Evolutionary conservation across 2,113 vertebrate genomes (phyloP), one percentile per base, ranked within the genome.

Genomic region (Rhegmatorhina hoffmannsi): DNA sequence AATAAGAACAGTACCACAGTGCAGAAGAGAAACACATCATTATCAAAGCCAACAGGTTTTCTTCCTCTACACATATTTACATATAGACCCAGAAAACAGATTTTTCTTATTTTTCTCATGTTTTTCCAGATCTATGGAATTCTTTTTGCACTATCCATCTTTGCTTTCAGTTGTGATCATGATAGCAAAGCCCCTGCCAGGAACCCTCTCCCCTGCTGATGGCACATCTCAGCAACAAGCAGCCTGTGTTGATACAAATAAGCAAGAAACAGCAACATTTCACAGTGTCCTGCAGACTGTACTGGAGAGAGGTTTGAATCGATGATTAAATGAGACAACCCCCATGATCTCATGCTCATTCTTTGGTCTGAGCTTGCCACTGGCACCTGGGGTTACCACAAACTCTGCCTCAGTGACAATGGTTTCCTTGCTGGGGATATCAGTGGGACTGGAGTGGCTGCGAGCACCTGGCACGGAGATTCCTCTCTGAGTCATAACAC

Each of bases 401-500:
- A 77, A 47, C 49, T 79, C 92, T 38, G 49, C 52, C 87, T 74
- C 53, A 25, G 38, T 29, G 64, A 18, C 43, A 52, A 13, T 2
- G 12, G n/a, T 16, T 69, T 78, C 73, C 83, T 95, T 1, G 1
- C 64, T 10, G 60, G 75, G 67, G 44, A 23, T 53, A 56, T 50
- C 72, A 46, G 43, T 28, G 70, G 73, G 76, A 70, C 68, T 17
- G 33, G 47, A 55, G 40, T 2, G 34, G 28, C 67, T 83, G 62
- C 53, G 38, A 85, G 62, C 21, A 31, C 18, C 58, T 4, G 2
- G 38, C 2, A 16, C n/a, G 36, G 69, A 83, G 66, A 91, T 46
- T 91, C 93, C 84, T 76, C 80, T 79, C 91, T 82, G 81, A 94
- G 74, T 95, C 89, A 95, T 64, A 91, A 73, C 78, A 87, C 66